Base-by-base conservation (phyloP, 1,140 invertebrate genomes). In the Nephotettix cincticeps region DNA sequence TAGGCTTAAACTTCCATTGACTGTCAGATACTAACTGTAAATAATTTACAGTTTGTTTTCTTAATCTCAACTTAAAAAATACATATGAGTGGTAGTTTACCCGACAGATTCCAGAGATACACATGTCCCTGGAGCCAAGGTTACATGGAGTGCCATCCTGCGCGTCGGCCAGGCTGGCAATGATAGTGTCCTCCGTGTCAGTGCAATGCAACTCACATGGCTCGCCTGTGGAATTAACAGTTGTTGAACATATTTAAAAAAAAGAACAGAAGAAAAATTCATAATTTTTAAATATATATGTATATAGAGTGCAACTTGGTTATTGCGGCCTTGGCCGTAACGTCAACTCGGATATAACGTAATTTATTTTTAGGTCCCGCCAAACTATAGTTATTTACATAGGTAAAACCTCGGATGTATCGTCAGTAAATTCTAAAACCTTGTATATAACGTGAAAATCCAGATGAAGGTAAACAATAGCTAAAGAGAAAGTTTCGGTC, bases 161-260 rank as follows among this genome's bases (percentile, higher is more conserved):
- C 0, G 91, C 92, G 23, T 91, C 89, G 21, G 86, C 88, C 80
- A 90, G 86, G 71, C 90, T 89, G 23, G 89, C 90, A 71, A 87
- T 91, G 45, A 88, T 86, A 70, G 85, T 87, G 79, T 86, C 88
- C 61, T 91, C 90, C 17, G 83, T 82, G 54, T 92, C 88, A 58
- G 90, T 89, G 79, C 92, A 94, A 76, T 90, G 91, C 23, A 94
- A 81, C 71, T 93, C 88, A 75, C 92, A 94, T 0, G 92, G 91
- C 75, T 91, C 89, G 76, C 87, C 91, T 93, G 78, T 9, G 40
- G 11, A 27, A 11, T n/a, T 11, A 21, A 17, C 4, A n/a, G 47
- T 51, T 36, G 32, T 4, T 36, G 14, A 36, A 14, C n/a, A n/a
- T n/a, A n/a, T 19, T 21, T 58, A 19, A 17, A 40, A 17, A 9